Base-by-base conservation (phyloP, 2,888 invertebrate genomes). In the Mesochorus sp. region DNA sequence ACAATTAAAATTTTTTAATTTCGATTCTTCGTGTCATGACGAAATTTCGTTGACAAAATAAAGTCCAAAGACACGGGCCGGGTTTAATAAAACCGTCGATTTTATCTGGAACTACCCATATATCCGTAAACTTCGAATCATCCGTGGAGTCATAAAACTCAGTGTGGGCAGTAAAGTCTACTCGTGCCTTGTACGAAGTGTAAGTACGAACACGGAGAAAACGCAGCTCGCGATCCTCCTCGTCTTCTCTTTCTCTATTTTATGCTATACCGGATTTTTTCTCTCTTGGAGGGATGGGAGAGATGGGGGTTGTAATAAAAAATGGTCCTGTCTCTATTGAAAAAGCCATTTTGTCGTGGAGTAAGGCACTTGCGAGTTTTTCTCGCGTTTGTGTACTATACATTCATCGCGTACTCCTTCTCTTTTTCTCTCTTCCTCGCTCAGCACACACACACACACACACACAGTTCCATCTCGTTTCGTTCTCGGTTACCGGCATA, bases 271-370 rank as follows among this genome's bases (percentile, higher is more conserved):
- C n/a, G n/a, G n/a, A n/a, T 55, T 31, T 34, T 14, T 49, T 55
- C 26, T 39, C 26, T 55, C 17, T 44, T 37, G 34, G 24, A 59
- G 62, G 49, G 64, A 44, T 34, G 49, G 76, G 17, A 61, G 34
- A 66, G 39, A 53, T 44, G 17, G 67, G 64, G 51, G 73, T 51
- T 21, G 78, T 51, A 62, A 76, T 78, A 77, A 81, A 82, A 83
- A 84, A 84, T 83, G 76, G 80, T 72, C 78, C 73, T 75, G 80
- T 83, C 82, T 78, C 80, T 80, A 82, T 82, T 82, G 83, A 82
- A 83, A 84, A 83, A 84, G 74, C 79, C 80, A 79, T 70, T 62
- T 74, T 74, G 68, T 72, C 72, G 61, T 31, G 55, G 71, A 71
- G 21, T 62, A 80, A 84, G 81, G 73, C 79, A 82, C 79, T 76